These are phyloP conservation scores for Ceyx margarethae DNA, from an alignment of 2,113 vertebrate species.

Conservation along the genomic window DNA sequence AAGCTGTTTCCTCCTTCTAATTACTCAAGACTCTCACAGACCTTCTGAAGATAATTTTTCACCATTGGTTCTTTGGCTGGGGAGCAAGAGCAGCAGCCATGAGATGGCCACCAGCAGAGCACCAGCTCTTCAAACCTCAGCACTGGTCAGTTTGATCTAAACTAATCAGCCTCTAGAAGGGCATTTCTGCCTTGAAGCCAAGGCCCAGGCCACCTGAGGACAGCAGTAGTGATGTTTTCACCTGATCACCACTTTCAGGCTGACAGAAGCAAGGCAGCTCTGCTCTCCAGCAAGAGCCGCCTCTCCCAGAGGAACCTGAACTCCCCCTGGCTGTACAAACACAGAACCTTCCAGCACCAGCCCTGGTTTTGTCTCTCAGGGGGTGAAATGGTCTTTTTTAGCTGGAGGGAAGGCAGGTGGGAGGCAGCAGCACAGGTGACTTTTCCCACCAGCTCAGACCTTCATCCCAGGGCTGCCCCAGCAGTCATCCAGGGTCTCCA, in stretches of 20 bases:
- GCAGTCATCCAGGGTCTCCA: neutral
- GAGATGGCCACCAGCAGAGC: neutral
- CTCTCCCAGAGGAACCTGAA: too few species aligned
- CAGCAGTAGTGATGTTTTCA: neutral
- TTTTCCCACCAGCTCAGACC: neutral
- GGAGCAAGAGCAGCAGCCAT: neutral
- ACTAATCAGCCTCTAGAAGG: neutral
- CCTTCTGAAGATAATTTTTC: neutral
- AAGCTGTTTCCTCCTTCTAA: neutral
- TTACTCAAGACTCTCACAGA: neutral
- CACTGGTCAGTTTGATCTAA: neutral
- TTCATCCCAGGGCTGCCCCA: neutral
- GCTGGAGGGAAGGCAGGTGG: neutral
- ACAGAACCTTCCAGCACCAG: neutral
- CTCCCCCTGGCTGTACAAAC: neutral
- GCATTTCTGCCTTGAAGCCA: neutral
- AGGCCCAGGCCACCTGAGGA: neutral
- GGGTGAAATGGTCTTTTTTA: neutral
- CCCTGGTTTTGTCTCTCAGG: neutral
- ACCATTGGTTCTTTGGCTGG: neutral
- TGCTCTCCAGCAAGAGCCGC: too few species aligned
- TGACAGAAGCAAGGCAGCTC: rapidly evolving
- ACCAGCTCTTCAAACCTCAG: too few species aligned
- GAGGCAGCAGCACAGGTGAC: too few species aligned
- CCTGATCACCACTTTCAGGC: too few species aligned